Percentiles rank a stretch among this genome's conserved stretches.
phyloP scores from a whole-genome alignment of 2,113 vertebrate species.

The Aphyosemion australe region DNA sequence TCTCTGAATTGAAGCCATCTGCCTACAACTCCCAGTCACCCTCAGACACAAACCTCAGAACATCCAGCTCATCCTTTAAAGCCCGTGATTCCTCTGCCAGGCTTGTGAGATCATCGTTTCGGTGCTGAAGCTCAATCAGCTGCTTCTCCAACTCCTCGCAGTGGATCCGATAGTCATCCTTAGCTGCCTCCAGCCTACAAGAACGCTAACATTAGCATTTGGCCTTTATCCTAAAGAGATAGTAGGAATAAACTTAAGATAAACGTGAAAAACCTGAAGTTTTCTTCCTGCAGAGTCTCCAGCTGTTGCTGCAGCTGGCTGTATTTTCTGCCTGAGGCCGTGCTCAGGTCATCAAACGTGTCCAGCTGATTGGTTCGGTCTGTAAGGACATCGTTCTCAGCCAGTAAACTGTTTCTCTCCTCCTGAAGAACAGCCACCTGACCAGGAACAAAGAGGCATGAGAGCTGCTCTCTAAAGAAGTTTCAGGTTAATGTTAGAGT shows the following conservation, averaged over 20 bases:
- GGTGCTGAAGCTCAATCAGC: constrained; percentile 92
- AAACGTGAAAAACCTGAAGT: constrained; percentile 84
- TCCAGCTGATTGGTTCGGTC: constrained; percentile 93
- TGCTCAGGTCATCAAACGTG: constrained; percentile 89
- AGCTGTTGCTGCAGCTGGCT: constrained; percentile 89
- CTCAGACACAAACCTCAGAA: constrained; percentile 83
- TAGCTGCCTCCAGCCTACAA: constrained; percentile 92
- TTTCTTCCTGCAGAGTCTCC: constrained; percentile 94
- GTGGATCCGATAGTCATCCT: constrained; percentile 97
- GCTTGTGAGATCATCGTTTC: constrained; percentile 92
- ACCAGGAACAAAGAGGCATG: constrained; percentile 12
- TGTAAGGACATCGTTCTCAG: constrained; percentile 93
- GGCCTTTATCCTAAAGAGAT: background rate
- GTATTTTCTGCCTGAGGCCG: constrained; percentile 88
- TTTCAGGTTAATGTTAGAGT: background rate
- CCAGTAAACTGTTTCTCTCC: constrained; percentile 91
- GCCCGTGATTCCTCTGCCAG: constrained; percentile 94
- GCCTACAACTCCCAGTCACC: no score
- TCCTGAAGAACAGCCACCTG: constrained; percentile 95
- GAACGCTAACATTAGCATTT: background rate
- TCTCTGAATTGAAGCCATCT: no score
- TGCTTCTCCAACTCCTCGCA: constrained; percentile 97
- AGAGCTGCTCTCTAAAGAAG: background rate
- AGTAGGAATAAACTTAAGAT: background rate
- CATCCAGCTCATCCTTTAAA: constrained; percentile 93